A percentile compares a stretch with the other conserved stretches of the same genome.
These are phyloP conservation scores for Thripadectes ignobilis DNA, from an alignment of 2,797 vertebrate genomes.

Conservation along the genomic window DNA sequence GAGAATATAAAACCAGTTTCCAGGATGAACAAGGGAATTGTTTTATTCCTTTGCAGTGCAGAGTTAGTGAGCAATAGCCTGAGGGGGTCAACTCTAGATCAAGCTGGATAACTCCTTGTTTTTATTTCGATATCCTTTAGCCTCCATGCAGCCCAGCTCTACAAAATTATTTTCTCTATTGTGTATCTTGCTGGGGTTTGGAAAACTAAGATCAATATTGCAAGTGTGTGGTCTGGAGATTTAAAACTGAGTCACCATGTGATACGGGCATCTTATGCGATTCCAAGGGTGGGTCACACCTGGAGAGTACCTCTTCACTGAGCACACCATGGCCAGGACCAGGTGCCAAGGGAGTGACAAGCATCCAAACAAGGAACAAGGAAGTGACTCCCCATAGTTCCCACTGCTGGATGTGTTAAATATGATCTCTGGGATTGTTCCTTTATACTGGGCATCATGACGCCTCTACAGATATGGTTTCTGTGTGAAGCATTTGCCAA, in stretches of 20 bases:
- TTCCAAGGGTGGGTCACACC: background rate
- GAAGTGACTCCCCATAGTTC: background rate
- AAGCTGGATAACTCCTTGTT: background rate
- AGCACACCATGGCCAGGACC: background rate
- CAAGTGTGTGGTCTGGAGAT: background rate
- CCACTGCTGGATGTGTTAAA: background rate
- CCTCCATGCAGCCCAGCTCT: background rate
- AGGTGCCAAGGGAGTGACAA: background rate
- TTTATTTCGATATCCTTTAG: background rate
- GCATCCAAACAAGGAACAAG: background rate
- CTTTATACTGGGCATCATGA: background rate
- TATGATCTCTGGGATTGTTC: background rate
- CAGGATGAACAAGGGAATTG: conserved; percentile 17
- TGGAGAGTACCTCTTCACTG: background rate
- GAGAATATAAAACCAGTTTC: conserved; percentile 53
- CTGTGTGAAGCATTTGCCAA: background rate
- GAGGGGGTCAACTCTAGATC: background rate
- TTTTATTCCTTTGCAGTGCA: conserved; percentile 1
- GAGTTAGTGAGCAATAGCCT: background rate
- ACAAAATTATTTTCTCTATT: background rate
- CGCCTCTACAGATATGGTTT: fast-evolving
- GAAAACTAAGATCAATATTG: background rate
- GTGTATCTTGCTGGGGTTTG: background rate
- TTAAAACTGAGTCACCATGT: background rate
- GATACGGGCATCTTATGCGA: background rate